Conservation (phyloP, 2,888 invertebrate genomes). For the Noctua janthina region DNA sequence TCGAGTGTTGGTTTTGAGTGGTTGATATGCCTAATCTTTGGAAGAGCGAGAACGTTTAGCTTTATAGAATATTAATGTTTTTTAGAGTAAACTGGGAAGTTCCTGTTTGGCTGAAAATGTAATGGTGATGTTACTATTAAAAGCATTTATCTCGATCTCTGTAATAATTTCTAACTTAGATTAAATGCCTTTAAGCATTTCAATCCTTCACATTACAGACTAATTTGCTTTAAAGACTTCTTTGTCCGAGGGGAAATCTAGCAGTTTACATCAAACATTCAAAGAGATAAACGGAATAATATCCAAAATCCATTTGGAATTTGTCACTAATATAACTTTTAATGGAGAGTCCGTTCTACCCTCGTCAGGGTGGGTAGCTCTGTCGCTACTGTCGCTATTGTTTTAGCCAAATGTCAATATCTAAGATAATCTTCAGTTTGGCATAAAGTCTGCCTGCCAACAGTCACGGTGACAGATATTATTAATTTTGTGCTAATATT, state of each 20-base stretch:
- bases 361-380: constrained; percentile 67
- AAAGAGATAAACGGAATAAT: constrained; percentile 54
- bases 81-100: not conserved
- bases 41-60: not conserved
- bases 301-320: constrained; percentile 73
- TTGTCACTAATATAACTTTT: constrained; percentile 77
- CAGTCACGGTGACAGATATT: constrained; percentile 33
- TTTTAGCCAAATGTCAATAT: constrained; percentile 69
- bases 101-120: not conserved
- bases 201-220: constrained; percentile 1
- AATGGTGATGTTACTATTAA: not conserved
- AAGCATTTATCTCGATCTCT: not conserved
- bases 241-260: constrained; percentile 48
- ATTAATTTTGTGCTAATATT: constrained; percentile 46
- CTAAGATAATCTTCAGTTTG: constrained; percentile 49
- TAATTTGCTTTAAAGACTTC: constrained; percentile 29
- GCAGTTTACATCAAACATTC: constrained; percentile 35
- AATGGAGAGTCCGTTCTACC: constrained; percentile 71
- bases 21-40: constrained; percentile 4
- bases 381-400: constrained; percentile 66
- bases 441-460: constrained; percentile 29
- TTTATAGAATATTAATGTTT: not conserved
- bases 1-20: not conserved
- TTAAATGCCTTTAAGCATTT: constrained; percentile 3
- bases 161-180: not conserved